These are phyloP conservation scores for Elymnias hypermnestra DNA, from an alignment of 1,140 invertebrate genomes.

Conservation along the genomic window DNA sequence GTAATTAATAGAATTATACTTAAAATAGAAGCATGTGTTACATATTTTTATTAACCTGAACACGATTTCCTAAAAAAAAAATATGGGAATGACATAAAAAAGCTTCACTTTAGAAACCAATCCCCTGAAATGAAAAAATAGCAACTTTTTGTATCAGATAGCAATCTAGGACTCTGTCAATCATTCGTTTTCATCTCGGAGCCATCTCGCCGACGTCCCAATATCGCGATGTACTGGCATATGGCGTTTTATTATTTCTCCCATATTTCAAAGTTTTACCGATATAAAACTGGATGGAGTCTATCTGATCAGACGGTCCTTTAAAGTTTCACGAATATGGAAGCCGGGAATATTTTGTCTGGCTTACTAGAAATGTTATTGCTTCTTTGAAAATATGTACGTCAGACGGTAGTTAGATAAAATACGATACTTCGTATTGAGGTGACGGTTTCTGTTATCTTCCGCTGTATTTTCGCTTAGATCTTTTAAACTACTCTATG, in stretches of 20 bases:
- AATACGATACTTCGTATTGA: too few relatives aligned
- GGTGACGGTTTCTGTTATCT: too few relatives aligned
- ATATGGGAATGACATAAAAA: too few relatives aligned
- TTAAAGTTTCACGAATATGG: constrained; percentile 5
- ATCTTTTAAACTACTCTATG: too few relatives aligned
- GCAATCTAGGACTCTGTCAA: constrained; percentile 6
- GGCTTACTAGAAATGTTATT: not conserved
- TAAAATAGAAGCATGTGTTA: too few relatives aligned
- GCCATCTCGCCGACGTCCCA: not conserved
- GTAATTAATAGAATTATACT: too few relatives aligned
- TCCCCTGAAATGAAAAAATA: not conserved
- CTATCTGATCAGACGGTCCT: constrained; percentile 1
- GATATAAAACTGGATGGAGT: constrained; percentile 6
- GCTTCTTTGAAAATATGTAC: not conserved
- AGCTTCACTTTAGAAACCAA: too few relatives aligned
- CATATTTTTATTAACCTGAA: too few relatives aligned
- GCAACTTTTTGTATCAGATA: not conserved
- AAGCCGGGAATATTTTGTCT: not conserved
- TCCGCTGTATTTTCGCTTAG: too few relatives aligned
- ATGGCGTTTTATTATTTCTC: constrained; percentile 6
- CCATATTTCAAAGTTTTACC: constrained; percentile 3
- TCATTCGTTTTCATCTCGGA: constrained; percentile 3
- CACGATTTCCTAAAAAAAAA: too few relatives aligned
- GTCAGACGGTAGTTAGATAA: not conserved
- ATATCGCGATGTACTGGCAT: not conserved